phyloP scores from a whole-genome alignment of 2,888 invertebrate species.

The Polymixis flavicincta region DNA sequence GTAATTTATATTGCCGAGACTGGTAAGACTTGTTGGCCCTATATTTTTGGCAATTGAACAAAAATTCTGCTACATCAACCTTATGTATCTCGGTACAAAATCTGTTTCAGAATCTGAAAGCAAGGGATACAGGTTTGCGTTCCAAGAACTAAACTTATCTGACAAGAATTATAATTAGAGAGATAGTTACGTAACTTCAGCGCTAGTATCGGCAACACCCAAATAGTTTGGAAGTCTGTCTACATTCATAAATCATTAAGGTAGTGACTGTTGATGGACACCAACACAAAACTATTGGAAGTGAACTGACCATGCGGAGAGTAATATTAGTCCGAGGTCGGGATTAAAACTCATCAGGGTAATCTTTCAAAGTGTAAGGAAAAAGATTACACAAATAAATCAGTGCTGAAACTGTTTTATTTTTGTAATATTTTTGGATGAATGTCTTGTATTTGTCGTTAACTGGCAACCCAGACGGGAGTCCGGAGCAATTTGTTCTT shows the following conservation, averaged over 20 bases:
- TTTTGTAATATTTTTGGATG: conserved; percentile 17
- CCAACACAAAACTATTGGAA: conserved; percentile 56
- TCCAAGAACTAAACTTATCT: conserved; percentile 23
- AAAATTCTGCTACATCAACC: not conserved
- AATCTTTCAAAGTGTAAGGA: conserved; percentile 47
- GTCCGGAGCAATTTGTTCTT: conserved; percentile 6
- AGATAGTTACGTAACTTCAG: conserved; percentile 46
- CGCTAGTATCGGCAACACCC: conserved; percentile 38
- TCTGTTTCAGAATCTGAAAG: conserved; percentile 7
- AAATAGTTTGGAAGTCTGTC: conserved; percentile 58
- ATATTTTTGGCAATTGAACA: not conserved
- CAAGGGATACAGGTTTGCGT: not conserved
- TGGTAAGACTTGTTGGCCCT: not conserved
- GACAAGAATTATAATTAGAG: conserved; percentile 45
- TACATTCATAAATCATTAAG: conserved; percentile 62
- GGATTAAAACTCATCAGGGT: conserved; percentile 31
- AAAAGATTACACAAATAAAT: too few relatives aligned
- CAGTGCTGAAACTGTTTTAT: too few relatives aligned
- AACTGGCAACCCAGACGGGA: conserved; percentile 7
- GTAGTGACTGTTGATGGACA: conserved; percentile 53
- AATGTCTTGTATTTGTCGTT: conserved; percentile 16
- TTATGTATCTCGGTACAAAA: conserved; percentile 3
- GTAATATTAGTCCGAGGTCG: conserved; percentile 21
- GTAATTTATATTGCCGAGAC: not conserved
- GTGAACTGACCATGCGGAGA: conserved; percentile 45